Percentiles rank a stretch among this genome's conserved stretches.
Evolutionary conservation across 2,113 vertebrate species (phyloP).

Genomic region (Mustela lutreola): DNA sequence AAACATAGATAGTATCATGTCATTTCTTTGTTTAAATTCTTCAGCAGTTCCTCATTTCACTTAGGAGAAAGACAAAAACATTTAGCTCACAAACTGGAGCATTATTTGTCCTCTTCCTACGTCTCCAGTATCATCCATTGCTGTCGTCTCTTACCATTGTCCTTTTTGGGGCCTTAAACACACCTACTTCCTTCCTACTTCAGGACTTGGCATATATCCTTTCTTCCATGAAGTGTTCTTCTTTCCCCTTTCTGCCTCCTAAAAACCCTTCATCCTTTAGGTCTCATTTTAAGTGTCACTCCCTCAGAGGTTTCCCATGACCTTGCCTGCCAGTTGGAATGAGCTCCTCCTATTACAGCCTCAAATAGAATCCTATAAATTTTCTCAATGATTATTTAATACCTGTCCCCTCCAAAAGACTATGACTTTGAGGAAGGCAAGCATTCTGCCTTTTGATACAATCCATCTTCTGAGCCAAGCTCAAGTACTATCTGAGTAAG

Average conservation of each 20-base stretch:
- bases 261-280: not conserved
- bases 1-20: not conserved
- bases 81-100: not conserved
- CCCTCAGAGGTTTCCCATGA: not conserved
- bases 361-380: not conserved
- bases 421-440: not conserved
- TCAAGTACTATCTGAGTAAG: not conserved
- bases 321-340: not conserved
- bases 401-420: not conserved
- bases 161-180: not conserved
- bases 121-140: not conserved
- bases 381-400: slow-evolving; percentile 48
- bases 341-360: not conserved
- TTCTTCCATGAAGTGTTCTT: not conserved
- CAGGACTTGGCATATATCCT: not conserved
- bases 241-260: not conserved
- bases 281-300: not conserved
- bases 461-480: not conserved
- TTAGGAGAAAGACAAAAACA: not conserved
- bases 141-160: not conserved
- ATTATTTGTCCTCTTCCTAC: not conserved
- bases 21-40: not conserved
- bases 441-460: not conserved
- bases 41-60: not conserved
- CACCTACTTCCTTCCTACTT: not conserved